Conservation (phyloP, 2,113 vertebrate genomes). For the Neolamprologus modestus region DNA sequence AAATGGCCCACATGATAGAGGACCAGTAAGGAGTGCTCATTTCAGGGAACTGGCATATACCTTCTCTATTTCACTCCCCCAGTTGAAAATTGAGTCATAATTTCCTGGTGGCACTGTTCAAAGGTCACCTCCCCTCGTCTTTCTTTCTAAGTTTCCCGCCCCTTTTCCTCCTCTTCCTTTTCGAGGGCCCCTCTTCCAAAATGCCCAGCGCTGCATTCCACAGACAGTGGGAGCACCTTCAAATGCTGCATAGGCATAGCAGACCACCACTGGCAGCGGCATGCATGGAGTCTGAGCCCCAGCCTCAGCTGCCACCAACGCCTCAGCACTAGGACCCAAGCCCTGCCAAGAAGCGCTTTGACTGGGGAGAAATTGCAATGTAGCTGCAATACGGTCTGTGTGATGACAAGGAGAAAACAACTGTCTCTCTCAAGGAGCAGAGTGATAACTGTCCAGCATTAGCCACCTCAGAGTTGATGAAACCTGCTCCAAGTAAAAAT, state of each 20-base stretch:
- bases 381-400: neutral
- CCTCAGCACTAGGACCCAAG: constrained; percentile 7
- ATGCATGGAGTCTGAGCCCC: neutral
- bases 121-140: constrained; percentile 49
- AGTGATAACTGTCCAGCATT: constrained; percentile 53
- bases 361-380: constrained; percentile 35
- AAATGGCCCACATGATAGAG: neutral
- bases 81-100: constrained; percentile 70
- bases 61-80: constrained; percentile 27
- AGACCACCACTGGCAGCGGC: constrained; percentile 7
- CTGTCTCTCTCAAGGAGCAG: constrained; percentile 33
- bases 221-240: constrained; percentile 63
- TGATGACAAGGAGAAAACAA: constrained; percentile 62
- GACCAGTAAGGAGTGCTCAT: neutral
- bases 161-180: constrained; percentile 51
- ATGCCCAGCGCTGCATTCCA: constrained; percentile 65
- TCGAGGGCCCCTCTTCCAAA: constrained; percentile 62
- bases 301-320: constrained; percentile 53
- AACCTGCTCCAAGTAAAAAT: constrained; percentile 57
- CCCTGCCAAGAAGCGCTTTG: constrained; percentile 24
- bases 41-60: neutral
- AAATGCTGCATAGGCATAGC: constrained; percentile 33
- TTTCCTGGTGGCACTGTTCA: constrained; percentile 64
- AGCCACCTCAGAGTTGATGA: constrained; percentile 45
- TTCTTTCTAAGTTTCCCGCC: neutral